Evolutionary conservation across 2,797 vertebrate genomes (phyloP), one percentile per base, ranked within the genome.

Genomic region (Lagodon rhomboides): DNA sequence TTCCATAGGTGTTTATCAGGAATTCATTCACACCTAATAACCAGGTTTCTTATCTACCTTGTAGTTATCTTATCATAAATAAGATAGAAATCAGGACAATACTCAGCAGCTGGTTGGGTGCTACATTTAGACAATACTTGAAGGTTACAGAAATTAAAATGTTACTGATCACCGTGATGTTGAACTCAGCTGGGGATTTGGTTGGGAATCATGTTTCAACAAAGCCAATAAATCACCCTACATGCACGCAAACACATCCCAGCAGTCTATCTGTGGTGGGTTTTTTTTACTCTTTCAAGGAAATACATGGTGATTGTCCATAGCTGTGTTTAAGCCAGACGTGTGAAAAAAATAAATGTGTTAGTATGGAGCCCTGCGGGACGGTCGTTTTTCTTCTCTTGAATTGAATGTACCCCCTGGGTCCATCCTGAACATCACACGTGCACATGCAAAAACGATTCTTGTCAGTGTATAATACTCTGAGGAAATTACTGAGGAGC

Each of bases 261-360:
- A 34, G 18, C 18, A 11, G 25, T 72, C 63, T 38, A 12, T 66
- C 59, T 34, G 22, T 27, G 16, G 44, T 51, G 22, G 1, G 20
- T 66, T 77, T 73, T 44, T 77, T 73, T 41, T 34, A 41, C 54
- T 73, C 49, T 23, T 64, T 43, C 12, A 58, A 84, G 65, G 46
- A 61, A 75, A 77, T 86, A 90, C 74, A 69, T 87, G 61, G 69
- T 83, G 84, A 91, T 87, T 87, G 78, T 86, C 73, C 76, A 49
- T 71, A 51, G 71, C 58, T 65, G 51, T 77, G 77, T 84, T 87
- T 78, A 73, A 77, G 72, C 25, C 55, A 53, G 55, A 70, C 60
- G 53, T 20, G 53, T 72, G 53, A 81, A 74, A 82, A 78, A 56
- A 65, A 83, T 82, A 70, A 79, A 84, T 82, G 58, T 58, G 56